These are phyloP conservation scores for Hemitrygon akajei DNA, from an alignment of 2,797 vertebrate genomes.

Conservation along the genomic window DNA sequence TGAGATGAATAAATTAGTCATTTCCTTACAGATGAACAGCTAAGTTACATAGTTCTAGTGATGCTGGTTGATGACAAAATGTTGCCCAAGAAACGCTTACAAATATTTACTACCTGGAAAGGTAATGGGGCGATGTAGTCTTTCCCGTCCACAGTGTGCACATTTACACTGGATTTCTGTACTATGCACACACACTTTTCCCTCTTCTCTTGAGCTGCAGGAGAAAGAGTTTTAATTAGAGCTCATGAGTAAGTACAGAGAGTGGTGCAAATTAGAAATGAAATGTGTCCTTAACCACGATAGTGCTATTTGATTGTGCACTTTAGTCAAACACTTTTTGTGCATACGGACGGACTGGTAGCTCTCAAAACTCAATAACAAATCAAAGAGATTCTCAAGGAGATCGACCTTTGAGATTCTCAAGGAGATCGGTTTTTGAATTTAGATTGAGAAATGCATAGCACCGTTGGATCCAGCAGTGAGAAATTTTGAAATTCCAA, in stretches of 20 bases:
- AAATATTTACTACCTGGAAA: constrained; percentile 72
- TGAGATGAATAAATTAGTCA: not conserved
- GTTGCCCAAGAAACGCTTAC: not conserved
- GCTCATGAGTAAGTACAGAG: not conserved
- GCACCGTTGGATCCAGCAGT: not conserved
- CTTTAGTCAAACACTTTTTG: not conserved
- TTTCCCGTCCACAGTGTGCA: constrained; percentile 87
- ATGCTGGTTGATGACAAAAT: not conserved
- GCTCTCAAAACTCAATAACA: not conserved
- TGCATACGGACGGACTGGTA: no score
- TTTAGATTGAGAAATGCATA: not conserved
- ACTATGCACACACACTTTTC: constrained; percentile 92
- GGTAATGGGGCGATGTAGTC: constrained; percentile 91
- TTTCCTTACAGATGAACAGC: not conserved
- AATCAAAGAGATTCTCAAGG: not conserved
- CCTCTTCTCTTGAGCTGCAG: constrained; percentile 56
- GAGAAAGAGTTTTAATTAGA: not conserved
- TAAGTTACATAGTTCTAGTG: not conserved
- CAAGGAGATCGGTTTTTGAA: not conserved
- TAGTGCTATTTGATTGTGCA: fast-evolving
- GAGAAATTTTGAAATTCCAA: not conserved
- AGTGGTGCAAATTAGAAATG: constrained; percentile 40
- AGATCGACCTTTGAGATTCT: no score
- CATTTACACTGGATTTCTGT: constrained; percentile 84
- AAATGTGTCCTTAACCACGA: not conserved